Percentiles rank a stretch among this genome's conserved stretches.
phyloP scores from a whole-genome alignment of 2,113 vertebrate species.

The Alexandromys fortis region DNA sequence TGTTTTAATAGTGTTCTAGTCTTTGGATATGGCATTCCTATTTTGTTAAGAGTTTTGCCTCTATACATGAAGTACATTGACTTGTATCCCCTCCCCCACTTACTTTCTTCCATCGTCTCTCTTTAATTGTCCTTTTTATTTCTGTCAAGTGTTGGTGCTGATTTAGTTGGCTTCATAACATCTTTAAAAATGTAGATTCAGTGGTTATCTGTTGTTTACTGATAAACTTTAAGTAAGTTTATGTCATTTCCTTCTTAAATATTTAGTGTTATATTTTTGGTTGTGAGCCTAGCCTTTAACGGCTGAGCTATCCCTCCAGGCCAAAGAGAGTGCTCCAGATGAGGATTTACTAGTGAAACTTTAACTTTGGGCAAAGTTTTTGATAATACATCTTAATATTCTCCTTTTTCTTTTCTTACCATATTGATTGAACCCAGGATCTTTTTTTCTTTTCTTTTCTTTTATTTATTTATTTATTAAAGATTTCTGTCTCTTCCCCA shows the following conservation, averaged over 20 bases:
- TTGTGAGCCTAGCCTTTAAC: too few relatives aligned
- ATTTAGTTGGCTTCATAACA: slow-evolving; percentile 8
- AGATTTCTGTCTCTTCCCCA: too few relatives aligned
- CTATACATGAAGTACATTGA: not conserved
- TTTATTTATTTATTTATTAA: too few relatives aligned
- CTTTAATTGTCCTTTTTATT: not conserved
- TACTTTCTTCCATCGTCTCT: not conserved
- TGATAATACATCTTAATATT: slow-evolving; percentile 1
- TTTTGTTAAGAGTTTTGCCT: slow-evolving; percentile 33
- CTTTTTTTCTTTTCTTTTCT: too few relatives aligned
- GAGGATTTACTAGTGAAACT: not conserved
- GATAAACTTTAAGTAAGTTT: not conserved
- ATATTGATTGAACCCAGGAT: not conserved
- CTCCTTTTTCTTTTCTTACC: not conserved
- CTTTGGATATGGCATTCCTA: not conserved
- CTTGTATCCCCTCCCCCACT: not conserved
- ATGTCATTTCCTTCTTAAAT: not conserved
- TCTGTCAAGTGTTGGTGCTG: not conserved
- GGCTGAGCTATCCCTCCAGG: too few relatives aligned
- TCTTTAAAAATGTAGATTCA: not conserved
- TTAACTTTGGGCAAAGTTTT: not conserved
- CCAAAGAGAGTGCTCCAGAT: too few relatives aligned
- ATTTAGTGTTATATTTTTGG: not conserved
- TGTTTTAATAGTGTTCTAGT: not conserved
- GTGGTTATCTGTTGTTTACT: not conserved